A percentile compares a stretch with the other conserved stretches of the same genome.
Conservation (phyloP, 2,888 invertebrate species). For the Heteropelma amictum region DNA sequence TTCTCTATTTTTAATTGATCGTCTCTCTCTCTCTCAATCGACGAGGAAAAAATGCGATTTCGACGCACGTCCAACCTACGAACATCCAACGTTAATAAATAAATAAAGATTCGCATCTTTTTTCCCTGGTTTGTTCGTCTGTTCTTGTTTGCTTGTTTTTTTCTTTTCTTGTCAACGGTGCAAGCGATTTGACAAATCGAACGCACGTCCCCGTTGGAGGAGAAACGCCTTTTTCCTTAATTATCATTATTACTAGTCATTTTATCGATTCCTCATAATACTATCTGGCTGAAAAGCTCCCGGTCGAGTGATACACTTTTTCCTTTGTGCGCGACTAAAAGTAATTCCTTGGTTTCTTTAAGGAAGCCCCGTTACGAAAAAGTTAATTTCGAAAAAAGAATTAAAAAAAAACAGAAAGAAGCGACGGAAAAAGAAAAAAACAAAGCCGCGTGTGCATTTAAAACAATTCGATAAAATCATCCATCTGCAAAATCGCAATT, state of each 20-base stretch:
- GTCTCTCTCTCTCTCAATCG: neutral
- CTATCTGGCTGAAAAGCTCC: constrained; percentile 59
- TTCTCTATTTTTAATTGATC: neutral
- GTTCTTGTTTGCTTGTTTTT: neutral
- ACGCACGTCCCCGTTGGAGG: constrained; percentile 51
- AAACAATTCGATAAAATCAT: constrained; percentile 12
- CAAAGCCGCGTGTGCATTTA: too few relatives aligned
- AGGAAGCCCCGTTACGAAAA: too few relatives aligned
- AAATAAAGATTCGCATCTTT: constrained; percentile 61
- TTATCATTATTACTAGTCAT: too few relatives aligned
- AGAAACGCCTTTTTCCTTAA: constrained; percentile 52
- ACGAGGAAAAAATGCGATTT: neutral
- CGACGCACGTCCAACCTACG: neutral
- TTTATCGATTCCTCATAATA: constrained; percentile 40
- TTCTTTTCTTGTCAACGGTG: constrained; percentile 63
- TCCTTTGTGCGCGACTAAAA: constrained; percentile 52
- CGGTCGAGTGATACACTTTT: constrained; percentile 48
- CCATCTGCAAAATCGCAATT: neutral
- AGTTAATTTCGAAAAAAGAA: too few relatives aligned
- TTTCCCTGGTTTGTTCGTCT: too few relatives aligned
- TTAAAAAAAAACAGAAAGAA: constrained; percentile 23
- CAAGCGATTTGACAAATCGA: constrained; percentile 53
- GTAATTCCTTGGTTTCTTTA: constrained; percentile 31
- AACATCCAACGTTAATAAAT: constrained; percentile 64
- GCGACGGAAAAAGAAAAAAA: neutral